A percentile compares a stretch with the other conserved stretches of the same genome.
phyloP scores from a whole-genome alignment of 2,113 vertebrate genomes.

The Turdus rufiventris region DNA sequence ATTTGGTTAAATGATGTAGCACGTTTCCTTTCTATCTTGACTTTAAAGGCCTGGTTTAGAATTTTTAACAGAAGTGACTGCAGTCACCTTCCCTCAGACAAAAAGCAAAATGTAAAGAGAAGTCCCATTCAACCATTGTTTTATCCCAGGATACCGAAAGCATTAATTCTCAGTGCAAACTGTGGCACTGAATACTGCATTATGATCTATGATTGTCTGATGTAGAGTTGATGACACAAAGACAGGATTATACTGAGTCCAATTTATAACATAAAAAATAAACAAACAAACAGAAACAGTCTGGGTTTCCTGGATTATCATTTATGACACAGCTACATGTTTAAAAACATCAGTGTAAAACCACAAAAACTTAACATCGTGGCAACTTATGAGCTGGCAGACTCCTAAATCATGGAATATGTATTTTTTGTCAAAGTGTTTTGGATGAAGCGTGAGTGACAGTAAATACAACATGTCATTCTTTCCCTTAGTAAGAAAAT shows the following conservation, averaged over 20 bases:
- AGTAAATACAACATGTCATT: not conserved
- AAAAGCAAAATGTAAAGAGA: slow-evolving; percentile 2
- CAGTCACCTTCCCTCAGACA: not conserved
- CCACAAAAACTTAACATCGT: not conserved
- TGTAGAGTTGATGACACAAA: not conserved
- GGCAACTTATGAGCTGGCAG: not conserved
- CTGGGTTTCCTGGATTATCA: not conserved
- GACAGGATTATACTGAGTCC: slow-evolving; percentile 25
- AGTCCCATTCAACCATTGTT: not conserved
- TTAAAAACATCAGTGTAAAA: not conserved
- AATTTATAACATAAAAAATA: not conserved
- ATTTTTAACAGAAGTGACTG: not conserved
- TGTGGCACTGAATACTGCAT: not conserved
- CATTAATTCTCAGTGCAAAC: not conserved
- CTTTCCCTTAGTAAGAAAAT: not conserved
- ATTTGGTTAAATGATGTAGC: not conserved
- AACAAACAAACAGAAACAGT: slow-evolving; percentile 25
- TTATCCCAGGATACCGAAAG: not conserved
- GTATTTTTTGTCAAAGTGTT: not conserved
- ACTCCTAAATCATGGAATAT: not conserved
- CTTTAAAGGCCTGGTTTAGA: not conserved
- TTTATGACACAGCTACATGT: slow-evolving; percentile 12
- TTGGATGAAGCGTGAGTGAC: not conserved
- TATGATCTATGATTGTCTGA: slow-evolving; percentile 1
- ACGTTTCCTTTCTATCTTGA: not conserved